A percentile compares a stretch with the other conserved stretches of the same genome.
phyloP scores from a whole-genome alignment of 2,797 vertebrate species.

The Mormyrops boulengeri region DNA sequence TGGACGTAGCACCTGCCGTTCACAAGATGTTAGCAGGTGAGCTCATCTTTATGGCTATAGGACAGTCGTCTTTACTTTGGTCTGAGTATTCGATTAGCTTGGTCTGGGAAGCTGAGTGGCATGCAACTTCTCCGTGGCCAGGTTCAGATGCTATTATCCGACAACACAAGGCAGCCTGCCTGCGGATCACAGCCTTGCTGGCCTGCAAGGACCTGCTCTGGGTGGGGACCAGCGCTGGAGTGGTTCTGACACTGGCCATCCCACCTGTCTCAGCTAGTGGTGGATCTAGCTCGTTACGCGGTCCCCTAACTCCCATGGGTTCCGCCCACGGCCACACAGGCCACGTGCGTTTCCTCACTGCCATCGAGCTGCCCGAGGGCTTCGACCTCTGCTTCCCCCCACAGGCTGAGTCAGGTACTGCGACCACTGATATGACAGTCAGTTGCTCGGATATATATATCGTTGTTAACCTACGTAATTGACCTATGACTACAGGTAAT shows the following conservation, averaged over 20 bases:
- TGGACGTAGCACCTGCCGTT: constrained; percentile 88
- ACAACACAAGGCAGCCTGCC: constrained; percentile 96
- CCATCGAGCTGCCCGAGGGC: constrained; percentile 85
- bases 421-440: background rate
- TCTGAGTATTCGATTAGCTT: background rate
- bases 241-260: constrained; percentile 80
- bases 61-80: background rate
- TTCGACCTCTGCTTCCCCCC: constrained; percentile 75
- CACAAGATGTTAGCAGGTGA: constrained; percentile 97
- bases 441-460: background rate
- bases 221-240: constrained; percentile 94
- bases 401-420: constrained; percentile 59
- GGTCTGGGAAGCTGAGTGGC: too few species aligned
- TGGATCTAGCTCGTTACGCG: constrained; percentile 57
- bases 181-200: constrained; percentile 89
- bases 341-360: constrained; percentile 93
- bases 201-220: constrained; percentile 91
- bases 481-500: constrained; percentile 42
- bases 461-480: background rate
- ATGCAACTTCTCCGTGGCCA: constrained; percentile 38
- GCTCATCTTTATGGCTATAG: background rate
- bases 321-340: constrained; percentile 93
- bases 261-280: constrained; percentile 66
- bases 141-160: constrained; percentile 95
- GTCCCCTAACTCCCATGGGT: constrained; percentile 71